phyloP scores from a whole-genome alignment of 2,888 invertebrate genomes.

The Altica lythri region DNA sequence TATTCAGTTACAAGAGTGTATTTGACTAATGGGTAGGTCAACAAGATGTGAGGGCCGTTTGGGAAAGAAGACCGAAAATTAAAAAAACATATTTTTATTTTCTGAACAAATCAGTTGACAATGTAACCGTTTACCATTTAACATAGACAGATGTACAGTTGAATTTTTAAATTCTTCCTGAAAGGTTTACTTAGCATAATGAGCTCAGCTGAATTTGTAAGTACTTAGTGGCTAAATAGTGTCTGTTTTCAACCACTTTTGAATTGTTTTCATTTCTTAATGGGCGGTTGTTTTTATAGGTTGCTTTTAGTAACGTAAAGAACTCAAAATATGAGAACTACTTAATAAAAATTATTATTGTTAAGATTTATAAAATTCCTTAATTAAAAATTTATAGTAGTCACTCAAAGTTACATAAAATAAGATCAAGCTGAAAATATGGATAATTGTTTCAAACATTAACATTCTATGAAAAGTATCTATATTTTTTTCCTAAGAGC shows the following conservation, averaged over 20 bases:
- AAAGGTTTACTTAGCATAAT: slow-evolving; percentile 18
- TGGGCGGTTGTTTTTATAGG: slow-evolving; percentile 1
- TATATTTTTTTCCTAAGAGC: no score
- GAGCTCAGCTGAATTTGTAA: slow-evolving; percentile 18
- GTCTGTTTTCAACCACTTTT: slow-evolving; percentile 1
- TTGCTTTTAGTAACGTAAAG: not conserved
- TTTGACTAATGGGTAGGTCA: slow-evolving; percentile 48
- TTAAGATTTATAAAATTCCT: no score
- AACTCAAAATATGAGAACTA: no score
- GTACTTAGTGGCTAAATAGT: slow-evolving; percentile 15
- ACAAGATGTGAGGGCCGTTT: slow-evolving; percentile 27
- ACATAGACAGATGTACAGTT: slow-evolving; percentile 1
- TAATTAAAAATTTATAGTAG: no score
- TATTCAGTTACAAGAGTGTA: slow-evolving; percentile 47
- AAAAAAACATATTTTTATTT: slow-evolving; percentile 39
- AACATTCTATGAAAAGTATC: no score
- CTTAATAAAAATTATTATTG: no score
- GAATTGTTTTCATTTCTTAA: slow-evolving; percentile 6
- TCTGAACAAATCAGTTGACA: slow-evolving; percentile 37
- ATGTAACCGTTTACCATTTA: slow-evolving; percentile 31
- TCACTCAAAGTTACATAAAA: no score
- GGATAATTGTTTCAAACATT: no score
- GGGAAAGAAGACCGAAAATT: slow-evolving; percentile 32
- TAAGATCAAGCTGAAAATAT: no score
- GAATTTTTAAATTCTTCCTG: slow-evolving; percentile 8